Evolutionary conservation across 2,888 invertebrate genomes (phyloP).

Genomic region (Trissoscelio sp.): DNA sequence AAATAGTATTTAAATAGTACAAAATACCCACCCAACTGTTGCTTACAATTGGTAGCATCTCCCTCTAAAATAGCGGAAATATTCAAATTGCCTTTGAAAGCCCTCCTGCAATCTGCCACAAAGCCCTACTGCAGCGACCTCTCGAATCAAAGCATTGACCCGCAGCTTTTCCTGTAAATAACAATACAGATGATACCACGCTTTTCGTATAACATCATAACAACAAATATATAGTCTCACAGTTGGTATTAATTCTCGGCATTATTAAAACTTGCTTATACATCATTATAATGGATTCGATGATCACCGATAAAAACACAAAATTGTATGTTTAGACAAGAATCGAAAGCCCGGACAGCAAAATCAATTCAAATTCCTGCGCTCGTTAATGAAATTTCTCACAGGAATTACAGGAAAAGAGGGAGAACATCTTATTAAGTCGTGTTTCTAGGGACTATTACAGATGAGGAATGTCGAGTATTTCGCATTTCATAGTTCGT

Average conservation of each 20-base stretch:
- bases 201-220: too few species aligned
- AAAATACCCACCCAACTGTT: too few species aligned
- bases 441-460: conserved; percentile 56
- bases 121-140: too few species aligned
- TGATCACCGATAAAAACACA: conserved; percentile 18
- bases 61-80: too few species aligned
- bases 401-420: conserved; percentile 37
- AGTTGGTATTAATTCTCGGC: background rate
- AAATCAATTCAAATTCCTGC: conserved; percentile 53
- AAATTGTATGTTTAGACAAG: conserved; percentile 46
- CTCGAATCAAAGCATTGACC: too few species aligned
- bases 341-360: conserved; percentile 19
- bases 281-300: background rate
- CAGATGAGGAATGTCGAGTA: conserved; percentile 53
- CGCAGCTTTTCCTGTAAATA: too few species aligned
- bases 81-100: too few species aligned
- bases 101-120: too few species aligned
- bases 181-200: too few species aligned
- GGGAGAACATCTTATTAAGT: conserved; percentile 55
- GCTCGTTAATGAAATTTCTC: conserved; percentile 51
- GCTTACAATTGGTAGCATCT: too few species aligned
- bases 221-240: background rate
- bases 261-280: background rate
- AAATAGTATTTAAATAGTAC: too few species aligned
- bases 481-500: conserved; percentile 55